Conservation (phyloP, 2,888 invertebrate genomes). For the Cactoblastis cactorum region DNA sequence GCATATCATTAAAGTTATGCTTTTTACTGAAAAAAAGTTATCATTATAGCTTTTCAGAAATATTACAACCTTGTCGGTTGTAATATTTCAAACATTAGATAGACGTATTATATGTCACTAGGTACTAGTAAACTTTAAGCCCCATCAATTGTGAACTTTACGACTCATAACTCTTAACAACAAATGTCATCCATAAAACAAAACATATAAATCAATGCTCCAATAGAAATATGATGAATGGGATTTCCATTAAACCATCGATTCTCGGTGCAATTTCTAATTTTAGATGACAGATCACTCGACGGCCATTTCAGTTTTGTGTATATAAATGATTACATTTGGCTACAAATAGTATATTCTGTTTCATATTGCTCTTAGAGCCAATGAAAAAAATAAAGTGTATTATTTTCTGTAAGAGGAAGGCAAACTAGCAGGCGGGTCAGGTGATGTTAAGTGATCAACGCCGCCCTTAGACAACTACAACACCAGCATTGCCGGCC, state of each 20-base stretch:
- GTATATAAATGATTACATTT: not conserved
- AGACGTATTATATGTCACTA: constrained; percentile 1
- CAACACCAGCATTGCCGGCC: no score
- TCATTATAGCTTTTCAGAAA: no score
- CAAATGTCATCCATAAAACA: constrained; percentile 11
- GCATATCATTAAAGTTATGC: no score
- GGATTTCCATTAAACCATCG: not conserved
- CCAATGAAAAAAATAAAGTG: no score
- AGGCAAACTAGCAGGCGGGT: no score
- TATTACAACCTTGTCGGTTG: no score
- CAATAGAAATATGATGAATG: constrained; percentile 9
- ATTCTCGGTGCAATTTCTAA: constrained; percentile 7
- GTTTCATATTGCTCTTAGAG: no score
- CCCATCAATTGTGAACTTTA: constrained; percentile 3
- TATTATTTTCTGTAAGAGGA: no score
- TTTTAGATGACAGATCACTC: constrained; percentile 1
- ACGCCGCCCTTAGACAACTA: no score
- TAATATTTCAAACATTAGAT: no score
- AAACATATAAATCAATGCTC: not conserved
- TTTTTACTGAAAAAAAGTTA: no score
- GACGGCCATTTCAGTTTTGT: not conserved
- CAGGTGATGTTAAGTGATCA: no score
- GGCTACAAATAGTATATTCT: not conserved
- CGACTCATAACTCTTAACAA: constrained; percentile 3
- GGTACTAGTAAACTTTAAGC: not conserved